These are phyloP conservation scores for Marisa cornuarietis DNA, from an alignment of 1,140 invertebrate species.

Conservation along the genomic window DNA sequence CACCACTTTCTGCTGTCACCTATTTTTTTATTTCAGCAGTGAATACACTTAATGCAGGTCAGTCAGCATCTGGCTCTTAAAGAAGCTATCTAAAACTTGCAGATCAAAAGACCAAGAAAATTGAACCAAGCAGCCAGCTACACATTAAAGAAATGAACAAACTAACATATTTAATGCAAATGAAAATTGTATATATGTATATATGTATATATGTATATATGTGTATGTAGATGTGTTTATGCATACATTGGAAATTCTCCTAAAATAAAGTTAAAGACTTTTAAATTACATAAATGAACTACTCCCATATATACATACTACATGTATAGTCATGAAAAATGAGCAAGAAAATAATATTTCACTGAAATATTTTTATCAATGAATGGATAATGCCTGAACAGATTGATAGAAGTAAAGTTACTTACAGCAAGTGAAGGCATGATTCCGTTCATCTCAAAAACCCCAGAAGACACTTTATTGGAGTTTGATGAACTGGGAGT, in stretches of 20 bases:
- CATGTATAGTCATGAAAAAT: too few species aligned
- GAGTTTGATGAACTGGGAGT: too few species aligned
- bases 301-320: too few species aligned
- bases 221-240: not conserved
- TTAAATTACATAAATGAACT: not conserved
- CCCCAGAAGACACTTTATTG: too few species aligned
- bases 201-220: not conserved
- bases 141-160: not conserved
- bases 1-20: constrained; percentile 30
- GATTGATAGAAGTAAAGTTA: too few species aligned
- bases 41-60: too few species aligned
- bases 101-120: not conserved
- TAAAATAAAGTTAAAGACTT: not conserved
- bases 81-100: not conserved
- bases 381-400: too few species aligned
- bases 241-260: not conserved
- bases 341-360: too few species aligned
- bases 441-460: too few species aligned
- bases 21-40: not conserved
- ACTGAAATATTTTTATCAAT: too few species aligned
- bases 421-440: too few species aligned
- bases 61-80: not conserved
- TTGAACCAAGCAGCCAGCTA: not conserved
- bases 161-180: not conserved
- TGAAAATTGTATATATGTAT: not conserved